These are phyloP conservation scores for Heliconius hermathena DNA, from an alignment of 1,140 invertebrate genomes.

Conservation along the genomic window DNA sequence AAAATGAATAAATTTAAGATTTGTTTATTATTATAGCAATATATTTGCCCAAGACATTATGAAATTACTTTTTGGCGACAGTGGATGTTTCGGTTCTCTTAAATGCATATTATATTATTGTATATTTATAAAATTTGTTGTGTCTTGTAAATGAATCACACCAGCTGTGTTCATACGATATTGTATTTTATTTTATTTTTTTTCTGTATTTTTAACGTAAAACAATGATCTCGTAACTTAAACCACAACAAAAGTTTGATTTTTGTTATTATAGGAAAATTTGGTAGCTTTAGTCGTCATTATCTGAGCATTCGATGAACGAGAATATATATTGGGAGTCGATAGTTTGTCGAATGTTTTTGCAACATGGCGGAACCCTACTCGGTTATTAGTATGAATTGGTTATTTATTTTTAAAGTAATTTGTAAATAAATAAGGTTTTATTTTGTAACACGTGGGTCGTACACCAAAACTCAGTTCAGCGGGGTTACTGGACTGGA, in stretches of 20 bases:
- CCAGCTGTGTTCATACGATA: constrained; percentile 75
- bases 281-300: constrained; percentile 24
- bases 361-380: constrained; percentile 36
- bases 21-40: neutral
- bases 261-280: constrained; percentile 47
- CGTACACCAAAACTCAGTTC: constrained; percentile 70
- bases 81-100: constrained; percentile 6
- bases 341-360: constrained; percentile 25
- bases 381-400: constrained; percentile 70
- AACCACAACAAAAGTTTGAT: constrained; percentile 54
- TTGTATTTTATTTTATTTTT: constrained; percentile 47
- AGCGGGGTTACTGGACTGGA: constrained; percentile 72
- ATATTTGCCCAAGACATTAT: neutral
- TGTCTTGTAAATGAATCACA: constrained; percentile 60
- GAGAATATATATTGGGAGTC: constrained; percentile 11
- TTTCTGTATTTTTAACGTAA: constrained; percentile 68
- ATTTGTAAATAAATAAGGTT: constrained; percentile 68
- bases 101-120: constrained; percentile 16
- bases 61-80: neutral
- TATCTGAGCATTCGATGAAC: constrained; percentile 16
- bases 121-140: constrained; percentile 31
- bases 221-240: constrained; percentile 79
- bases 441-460: constrained; percentile 63
- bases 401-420: constrained; percentile 76
- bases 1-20: neutral